These are phyloP conservation scores for Dinomys branickii DNA, from an alignment of 2,113 vertebrate species.

Conservation along the genomic window DNA sequence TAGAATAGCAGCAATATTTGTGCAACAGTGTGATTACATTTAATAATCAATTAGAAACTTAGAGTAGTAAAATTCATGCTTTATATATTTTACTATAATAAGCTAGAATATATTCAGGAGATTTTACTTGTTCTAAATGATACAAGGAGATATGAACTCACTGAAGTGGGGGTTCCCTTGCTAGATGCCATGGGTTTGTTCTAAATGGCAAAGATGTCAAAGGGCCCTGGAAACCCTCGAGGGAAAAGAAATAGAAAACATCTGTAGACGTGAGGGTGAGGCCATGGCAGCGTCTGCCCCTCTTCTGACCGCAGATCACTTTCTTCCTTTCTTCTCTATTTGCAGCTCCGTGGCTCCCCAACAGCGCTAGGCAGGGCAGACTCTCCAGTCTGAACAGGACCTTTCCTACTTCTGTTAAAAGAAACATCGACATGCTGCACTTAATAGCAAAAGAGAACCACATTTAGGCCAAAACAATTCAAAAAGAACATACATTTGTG, in stretches of 20 bases:
- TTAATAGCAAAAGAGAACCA: neutral
- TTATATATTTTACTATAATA: neutral
- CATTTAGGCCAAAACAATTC: neutral
- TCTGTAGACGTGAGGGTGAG: accelerated
- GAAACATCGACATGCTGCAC: neutral
- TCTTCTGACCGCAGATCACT: neutral
- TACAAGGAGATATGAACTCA: neutral
- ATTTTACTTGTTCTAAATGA: neutral
- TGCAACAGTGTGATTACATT: neutral
- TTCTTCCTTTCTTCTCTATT: neutral
- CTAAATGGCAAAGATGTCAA: neutral
- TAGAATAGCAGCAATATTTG: neutral
- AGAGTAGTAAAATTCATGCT: neutral
- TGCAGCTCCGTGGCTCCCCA: neutral
- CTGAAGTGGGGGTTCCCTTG: neutral
- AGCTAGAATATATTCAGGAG: neutral
- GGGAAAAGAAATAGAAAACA: neutral
- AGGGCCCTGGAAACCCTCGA: neutral
- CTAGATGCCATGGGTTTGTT: neutral
- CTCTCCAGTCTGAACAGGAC: neutral
- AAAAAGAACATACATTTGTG: neutral
- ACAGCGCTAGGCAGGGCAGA: neutral
- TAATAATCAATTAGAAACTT: neutral
- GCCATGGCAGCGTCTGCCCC: neutral
- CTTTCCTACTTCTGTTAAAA: neutral